These are phyloP conservation scores for Gambusia yucatana DNA, from an alignment of 2,797 vertebrate genomes.

Conservation along the genomic window DNA sequence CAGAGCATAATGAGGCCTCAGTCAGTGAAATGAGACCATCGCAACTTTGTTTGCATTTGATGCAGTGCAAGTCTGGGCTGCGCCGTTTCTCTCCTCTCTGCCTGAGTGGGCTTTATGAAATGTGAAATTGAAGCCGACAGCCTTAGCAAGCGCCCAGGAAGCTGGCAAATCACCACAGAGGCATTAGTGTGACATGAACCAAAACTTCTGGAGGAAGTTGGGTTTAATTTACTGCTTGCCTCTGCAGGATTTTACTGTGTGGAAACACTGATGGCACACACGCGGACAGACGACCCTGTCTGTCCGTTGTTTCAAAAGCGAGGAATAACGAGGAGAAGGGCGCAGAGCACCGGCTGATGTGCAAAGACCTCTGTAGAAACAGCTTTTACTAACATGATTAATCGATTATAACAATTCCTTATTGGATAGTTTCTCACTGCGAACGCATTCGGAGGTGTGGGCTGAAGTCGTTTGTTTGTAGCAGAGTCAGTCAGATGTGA, in stretches of 20 bases:
- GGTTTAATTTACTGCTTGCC: conserved; percentile 23
- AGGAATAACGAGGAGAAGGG: neutral
- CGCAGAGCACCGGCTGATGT: neutral
- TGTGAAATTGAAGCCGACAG: conserved; percentile 68
- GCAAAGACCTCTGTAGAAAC: neutral
- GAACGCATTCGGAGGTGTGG: conserved; percentile 3
- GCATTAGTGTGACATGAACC: conserved; percentile 25
- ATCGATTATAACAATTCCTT: conserved; percentile 7
- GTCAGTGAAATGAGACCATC: conserved; percentile 13
- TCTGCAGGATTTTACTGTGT: conserved; percentile 15
- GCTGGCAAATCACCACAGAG: conserved; percentile 29
- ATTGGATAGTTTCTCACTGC: conserved; percentile 19
- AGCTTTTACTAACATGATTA: conserved; percentile 19
- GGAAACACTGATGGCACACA: conserved; percentile 5
- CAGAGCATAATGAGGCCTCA: neutral
- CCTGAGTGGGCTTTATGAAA: conserved; percentile 54
- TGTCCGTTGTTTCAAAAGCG: neutral
- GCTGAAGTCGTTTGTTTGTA: neutral
- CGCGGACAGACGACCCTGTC: conserved; percentile 1
- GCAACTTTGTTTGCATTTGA: conserved; percentile 2
- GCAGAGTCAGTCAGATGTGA: conserved; percentile 12
- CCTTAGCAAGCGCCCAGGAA: conserved; percentile 27
- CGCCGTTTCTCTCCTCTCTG: conserved; percentile 20
- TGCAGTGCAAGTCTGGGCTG: conserved; percentile 13
- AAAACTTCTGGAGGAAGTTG: conserved; percentile 24